A percentile compares a stretch with the other conserved stretches of the same genome.
Evolutionary conservation across 1,140 invertebrate genomes (phyloP).

Genomic region (Solenopsis invicta): DNA sequence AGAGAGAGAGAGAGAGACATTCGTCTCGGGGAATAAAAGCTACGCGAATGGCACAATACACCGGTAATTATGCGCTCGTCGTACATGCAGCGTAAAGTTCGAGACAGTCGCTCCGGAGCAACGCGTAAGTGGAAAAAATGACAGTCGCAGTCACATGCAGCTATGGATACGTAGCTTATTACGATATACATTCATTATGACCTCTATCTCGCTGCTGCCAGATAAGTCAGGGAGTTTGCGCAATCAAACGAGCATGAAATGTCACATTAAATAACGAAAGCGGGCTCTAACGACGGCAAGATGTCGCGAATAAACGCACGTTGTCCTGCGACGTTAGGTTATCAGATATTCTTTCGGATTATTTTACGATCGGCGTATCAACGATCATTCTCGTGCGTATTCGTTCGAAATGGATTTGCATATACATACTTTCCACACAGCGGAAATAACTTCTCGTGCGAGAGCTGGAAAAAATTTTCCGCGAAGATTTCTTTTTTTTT

Average conservation of each 20-base stretch:
- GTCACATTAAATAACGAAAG: slow-evolving; percentile 35
- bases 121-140: slow-evolving; percentile 36
- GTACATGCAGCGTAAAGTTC: slow-evolving; percentile 52
- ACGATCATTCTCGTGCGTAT: background rate
- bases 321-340: background rate
- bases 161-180: slow-evolving; percentile 33
- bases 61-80: slow-evolving; percentile 65
- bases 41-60: slow-evolving; percentile 50
- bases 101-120: slow-evolving; percentile 36
- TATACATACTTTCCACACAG: background rate
- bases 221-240: slow-evolving; percentile 15
- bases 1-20: slow-evolving; percentile 6
- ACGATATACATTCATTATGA: slow-evolving; percentile 36
- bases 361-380: background rate
- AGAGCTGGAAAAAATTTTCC: background rate
- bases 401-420: background rate
- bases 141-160: slow-evolving; percentile 18
- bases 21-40: slow-evolving; percentile 51
- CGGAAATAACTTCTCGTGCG: background rate
- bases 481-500: too few relatives aligned
- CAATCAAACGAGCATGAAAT: slow-evolving; percentile 36
- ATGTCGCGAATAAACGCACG: background rate
- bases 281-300: background rate
- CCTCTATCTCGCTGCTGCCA: background rate
- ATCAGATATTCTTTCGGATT: background rate